These are phyloP conservation scores for Tenthredo livida DNA, from an alignment of 2,888 invertebrate species.

Conservation along the genomic window DNA sequence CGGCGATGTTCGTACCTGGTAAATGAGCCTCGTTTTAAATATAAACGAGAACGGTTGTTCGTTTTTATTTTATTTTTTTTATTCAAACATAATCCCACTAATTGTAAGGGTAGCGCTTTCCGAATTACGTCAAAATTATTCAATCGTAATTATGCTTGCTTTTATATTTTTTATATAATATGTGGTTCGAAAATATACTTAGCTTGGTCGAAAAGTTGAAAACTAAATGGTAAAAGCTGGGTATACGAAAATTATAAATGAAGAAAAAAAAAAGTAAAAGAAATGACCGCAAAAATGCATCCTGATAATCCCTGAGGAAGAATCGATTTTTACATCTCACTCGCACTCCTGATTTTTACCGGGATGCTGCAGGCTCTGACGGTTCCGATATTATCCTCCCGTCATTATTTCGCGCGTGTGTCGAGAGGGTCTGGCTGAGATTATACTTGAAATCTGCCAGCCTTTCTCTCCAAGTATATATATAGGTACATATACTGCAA, in stretches of 20 bases:
- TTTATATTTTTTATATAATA: neutral
- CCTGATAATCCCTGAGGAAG: neutral
- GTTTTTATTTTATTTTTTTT: neutral
- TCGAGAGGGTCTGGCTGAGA: constrained; percentile 53
- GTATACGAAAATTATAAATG: neutral
- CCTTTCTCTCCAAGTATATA: constrained; percentile 16
- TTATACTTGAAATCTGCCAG: constrained; percentile 42
- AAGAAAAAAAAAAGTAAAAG: neutral
- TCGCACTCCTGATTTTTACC: neutral
- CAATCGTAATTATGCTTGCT: neutral
- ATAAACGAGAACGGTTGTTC: constrained; percentile 3
- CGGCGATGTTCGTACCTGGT: neutral
- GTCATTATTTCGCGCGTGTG: constrained; percentile 49
- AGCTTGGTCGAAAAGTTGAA: neutral
- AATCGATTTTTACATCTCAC: neutral
- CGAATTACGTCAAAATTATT: neutral
- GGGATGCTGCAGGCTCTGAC: constrained; percentile 11
- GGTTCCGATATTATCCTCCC: constrained; percentile 43
- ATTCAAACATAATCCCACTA: neutral
- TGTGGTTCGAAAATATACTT: neutral
- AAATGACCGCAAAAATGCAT: neutral
- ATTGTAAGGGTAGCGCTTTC: neutral
- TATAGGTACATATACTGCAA: neutral
- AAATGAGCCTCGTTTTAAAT: neutral
- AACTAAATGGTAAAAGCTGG: neutral